Evolutionary conservation across 2,888 invertebrate genomes (phyloP).

Genomic region (Theretra japonica): DNA sequence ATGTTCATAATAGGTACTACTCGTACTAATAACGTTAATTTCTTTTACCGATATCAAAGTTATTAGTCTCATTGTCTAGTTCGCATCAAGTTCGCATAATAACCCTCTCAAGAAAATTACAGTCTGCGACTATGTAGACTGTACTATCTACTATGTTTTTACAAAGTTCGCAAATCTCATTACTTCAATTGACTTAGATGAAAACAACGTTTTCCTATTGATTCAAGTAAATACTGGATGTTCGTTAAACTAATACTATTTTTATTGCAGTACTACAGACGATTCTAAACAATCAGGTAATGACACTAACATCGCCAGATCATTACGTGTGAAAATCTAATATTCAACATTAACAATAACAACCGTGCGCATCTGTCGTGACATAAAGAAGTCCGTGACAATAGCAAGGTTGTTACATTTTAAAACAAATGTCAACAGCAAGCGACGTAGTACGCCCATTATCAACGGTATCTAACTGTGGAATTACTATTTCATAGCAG

Average conservation of each 20-base stretch:
- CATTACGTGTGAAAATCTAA: background rate
- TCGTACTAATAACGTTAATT: too few relatives aligned
- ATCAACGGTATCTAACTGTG: background rate
- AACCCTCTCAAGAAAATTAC: background rate
- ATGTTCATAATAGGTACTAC: too few relatives aligned
- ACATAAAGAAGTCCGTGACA: background rate
- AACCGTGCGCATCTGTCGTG: background rate
- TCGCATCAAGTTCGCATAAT: background rate
- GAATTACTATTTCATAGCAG: background rate
- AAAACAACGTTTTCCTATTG: background rate
- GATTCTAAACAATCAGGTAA: too few relatives aligned
- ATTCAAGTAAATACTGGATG: background rate
- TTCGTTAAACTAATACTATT: too few relatives aligned
- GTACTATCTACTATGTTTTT: background rate
- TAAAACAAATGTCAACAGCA: slow-evolving; percentile 5
- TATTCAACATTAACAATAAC: background rate
- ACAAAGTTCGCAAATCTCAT: too few relatives aligned
- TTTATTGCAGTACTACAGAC: too few relatives aligned
- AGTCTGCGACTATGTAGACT: background rate
- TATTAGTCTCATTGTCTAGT: background rate
- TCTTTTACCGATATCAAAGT: too few relatives aligned
- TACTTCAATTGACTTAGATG: background rate
- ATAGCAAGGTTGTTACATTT: slow-evolving; percentile 6
- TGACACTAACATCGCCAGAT: background rate
- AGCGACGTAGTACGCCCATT: background rate